phyloP scores from a whole-genome alignment of 1,140 invertebrate genomes.

The Gonioctena quinquepunctata region DNA sequence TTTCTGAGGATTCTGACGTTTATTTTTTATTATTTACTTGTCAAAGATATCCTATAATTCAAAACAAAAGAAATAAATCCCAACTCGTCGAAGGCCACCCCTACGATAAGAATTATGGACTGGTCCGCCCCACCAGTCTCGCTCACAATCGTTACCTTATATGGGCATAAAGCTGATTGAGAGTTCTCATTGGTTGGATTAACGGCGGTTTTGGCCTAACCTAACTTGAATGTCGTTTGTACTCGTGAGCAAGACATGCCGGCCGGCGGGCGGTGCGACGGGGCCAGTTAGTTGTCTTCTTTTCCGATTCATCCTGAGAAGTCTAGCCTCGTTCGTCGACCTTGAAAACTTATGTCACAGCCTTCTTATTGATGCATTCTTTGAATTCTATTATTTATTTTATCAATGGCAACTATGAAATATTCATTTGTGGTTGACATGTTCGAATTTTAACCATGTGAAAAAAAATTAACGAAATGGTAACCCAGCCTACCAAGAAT shows the following conservation, averaged over 20 bases:
- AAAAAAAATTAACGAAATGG: background rate
- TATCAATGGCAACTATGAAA: background rate
- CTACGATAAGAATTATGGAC: constrained; percentile 34
- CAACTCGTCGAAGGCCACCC: constrained; percentile 29
- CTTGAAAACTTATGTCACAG: constrained; percentile 21
- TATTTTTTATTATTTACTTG: constrained; percentile 13
- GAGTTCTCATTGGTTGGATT: constrained; percentile 63
- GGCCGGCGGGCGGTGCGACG: constrained; percentile 6
- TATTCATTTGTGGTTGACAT: background rate
- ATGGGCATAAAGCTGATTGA: constrained; percentile 74
- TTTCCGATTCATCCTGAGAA: constrained; percentile 3
- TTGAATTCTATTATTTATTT: background rate
- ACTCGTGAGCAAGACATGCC: background rate
- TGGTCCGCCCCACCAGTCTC: constrained; percentile 55
- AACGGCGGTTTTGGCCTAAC: constrained; percentile 31
- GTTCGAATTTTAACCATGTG: background rate
- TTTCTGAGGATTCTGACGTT: constrained; percentile 19
- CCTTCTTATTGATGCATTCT: background rate
- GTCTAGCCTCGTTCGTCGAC: constrained; percentile 10
- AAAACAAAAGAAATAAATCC: constrained; percentile 23
- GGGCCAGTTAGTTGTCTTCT: background rate
- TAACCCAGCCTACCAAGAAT: background rate
- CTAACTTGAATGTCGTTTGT: constrained; percentile 19
- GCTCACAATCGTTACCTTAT: constrained; percentile 72
- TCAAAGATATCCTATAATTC: constrained; percentile 6